A percentile compares a stretch with the other conserved stretches of the same genome.
Evolutionary conservation across 2,888 invertebrate species (phyloP).

Genomic region (Schizotus pectinicornis): DNA sequence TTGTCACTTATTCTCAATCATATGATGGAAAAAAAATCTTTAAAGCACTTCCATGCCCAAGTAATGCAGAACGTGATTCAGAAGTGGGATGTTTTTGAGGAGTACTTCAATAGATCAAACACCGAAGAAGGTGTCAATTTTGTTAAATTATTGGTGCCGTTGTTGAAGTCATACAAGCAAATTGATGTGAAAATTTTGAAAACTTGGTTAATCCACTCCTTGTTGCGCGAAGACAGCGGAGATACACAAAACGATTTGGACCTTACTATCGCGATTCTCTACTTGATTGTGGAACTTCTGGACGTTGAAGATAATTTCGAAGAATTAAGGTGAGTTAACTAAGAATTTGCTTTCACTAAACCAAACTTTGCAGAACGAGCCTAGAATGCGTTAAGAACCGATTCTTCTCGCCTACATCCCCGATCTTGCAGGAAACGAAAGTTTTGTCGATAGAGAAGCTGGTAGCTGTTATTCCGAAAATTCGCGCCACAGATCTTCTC

Average conservation of each 20-base stretch:
- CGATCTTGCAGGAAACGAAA: neutral
- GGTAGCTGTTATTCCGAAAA: slow-evolving; percentile 31
- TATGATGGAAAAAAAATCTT: slow-evolving; percentile 26
- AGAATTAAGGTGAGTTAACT: slow-evolving; percentile 40
- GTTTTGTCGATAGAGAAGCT: slow-evolving; percentile 36
- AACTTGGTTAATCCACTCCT: slow-evolving; percentile 23
- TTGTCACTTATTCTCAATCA: slow-evolving; percentile 29
- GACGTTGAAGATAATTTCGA: slow-evolving; percentile 27
- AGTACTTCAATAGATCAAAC: slow-evolving; percentile 37
- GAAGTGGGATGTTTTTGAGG: slow-evolving; percentile 40
- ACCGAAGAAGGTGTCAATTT: slow-evolving; percentile 39
- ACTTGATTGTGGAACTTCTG: slow-evolving; percentile 30
- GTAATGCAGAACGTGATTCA: slow-evolving; percentile 31
- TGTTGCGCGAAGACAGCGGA: slow-evolving; percentile 8
- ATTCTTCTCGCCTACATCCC: neutral
- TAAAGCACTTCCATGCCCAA: slow-evolving; percentile 19
- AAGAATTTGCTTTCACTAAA: neutral
- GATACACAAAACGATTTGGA: slow-evolving; percentile 15
- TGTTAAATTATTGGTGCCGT: slow-evolving; percentile 33
- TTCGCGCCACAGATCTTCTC: slow-evolving; percentile 38
- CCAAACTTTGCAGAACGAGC: neutral
- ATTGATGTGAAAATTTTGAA: slow-evolving; percentile 5
- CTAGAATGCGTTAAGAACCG: neutral
- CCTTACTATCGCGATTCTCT: slow-evolving; percentile 39
- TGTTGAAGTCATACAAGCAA: slow-evolving; percentile 28